These are phyloP conservation scores for Gerris lacustris DNA, from an alignment of 2,888 invertebrate genomes.

Conservation along the genomic window DNA sequence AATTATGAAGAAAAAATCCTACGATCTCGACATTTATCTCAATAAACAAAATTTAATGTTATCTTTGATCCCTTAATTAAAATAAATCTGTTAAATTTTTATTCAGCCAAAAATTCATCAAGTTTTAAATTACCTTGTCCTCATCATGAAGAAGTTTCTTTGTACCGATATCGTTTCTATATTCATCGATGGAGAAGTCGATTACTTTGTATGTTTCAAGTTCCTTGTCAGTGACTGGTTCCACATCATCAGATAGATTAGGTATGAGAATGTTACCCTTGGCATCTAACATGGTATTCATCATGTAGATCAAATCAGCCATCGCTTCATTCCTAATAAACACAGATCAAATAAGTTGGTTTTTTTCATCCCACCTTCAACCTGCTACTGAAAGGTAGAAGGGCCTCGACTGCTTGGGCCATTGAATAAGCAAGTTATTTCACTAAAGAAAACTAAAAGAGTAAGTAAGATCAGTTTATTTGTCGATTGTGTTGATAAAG, in stretches of 20 bases:
- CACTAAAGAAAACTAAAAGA: no score
- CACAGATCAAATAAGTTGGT: slow-evolving; percentile 7
- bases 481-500: no score
- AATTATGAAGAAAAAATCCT: no score
- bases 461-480: no score
- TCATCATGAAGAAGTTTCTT: slow-evolving; percentile 27
- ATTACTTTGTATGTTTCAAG: slow-evolving; percentile 42
- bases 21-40: no score
- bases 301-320: slow-evolving; percentile 76
- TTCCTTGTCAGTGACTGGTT: slow-evolving; percentile 40
- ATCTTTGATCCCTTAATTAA: no score
- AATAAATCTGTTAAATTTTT: no score
- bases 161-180: slow-evolving; percentile 29
- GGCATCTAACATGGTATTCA: slow-evolving; percentile 71
- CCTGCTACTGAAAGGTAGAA: background rate
- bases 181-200: slow-evolving; percentile 44
- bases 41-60: no score
- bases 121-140: slow-evolving; percentile 27
- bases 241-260: slow-evolving; percentile 64
- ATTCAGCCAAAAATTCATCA: no score
- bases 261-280: slow-evolving; percentile 76
- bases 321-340: slow-evolving; percentile 65
- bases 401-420: background rate
- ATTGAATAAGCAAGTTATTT: no score
- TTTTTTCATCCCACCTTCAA: background rate